phyloP scores from a whole-genome alignment of 2,113 vertebrate species.

The Melospiza georgiana region DNA sequence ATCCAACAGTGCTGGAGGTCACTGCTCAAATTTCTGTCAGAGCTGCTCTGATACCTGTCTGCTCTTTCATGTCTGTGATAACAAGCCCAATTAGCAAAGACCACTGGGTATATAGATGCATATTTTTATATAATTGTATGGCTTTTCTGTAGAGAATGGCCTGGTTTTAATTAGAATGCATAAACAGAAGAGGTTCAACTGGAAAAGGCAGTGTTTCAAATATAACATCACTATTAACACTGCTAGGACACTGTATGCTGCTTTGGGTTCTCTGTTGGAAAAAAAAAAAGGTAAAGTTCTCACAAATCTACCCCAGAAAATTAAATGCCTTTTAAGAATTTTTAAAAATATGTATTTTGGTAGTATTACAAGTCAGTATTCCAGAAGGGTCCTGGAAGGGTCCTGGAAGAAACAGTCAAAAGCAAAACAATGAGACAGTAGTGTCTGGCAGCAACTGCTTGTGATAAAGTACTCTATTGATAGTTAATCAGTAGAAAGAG shows the following conservation, averaged over 20 bases:
- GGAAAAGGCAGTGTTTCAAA: background rate
- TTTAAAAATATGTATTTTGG: fast-evolving
- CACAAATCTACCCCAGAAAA: background rate
- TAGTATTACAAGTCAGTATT: background rate
- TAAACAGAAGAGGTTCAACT: background rate
- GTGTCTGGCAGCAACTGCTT: background rate
- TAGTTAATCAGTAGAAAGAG: background rate
- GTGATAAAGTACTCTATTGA: background rate
- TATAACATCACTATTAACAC: background rate
- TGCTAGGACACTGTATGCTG: background rate
- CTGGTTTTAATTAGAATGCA: background rate
- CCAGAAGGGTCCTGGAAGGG: background rate
- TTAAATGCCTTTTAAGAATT: background rate
- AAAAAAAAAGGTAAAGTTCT: background rate
- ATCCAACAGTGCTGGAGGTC: background rate
- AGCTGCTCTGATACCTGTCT: background rate
- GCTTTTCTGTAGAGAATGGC: background rate
- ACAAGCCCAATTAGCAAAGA: background rate
- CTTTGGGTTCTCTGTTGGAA: background rate
- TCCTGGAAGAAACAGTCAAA: background rate
- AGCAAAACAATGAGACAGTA: background rate
- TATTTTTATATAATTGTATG: background rate
- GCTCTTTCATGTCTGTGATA: background rate
- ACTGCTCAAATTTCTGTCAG: background rate
- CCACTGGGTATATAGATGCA: background rate